Base-by-base conservation (phyloP, 2,113 vertebrate genomes). In the Rhadina sibilatrix region DNA sequence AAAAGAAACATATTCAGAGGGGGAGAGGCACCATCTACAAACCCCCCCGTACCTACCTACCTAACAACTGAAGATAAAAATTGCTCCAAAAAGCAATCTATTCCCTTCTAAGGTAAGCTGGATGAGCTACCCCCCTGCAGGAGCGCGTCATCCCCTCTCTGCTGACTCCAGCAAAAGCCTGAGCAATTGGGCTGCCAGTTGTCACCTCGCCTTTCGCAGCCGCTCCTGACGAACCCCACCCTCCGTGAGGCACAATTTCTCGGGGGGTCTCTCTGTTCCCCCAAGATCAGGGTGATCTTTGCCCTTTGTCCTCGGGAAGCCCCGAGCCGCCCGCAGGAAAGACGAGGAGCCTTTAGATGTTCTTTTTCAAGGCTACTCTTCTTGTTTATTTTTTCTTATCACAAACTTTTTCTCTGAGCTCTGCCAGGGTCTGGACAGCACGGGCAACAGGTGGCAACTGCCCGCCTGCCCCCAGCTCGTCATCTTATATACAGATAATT, bases 111-210 rank as follows among this genome's bases (percentile, higher is more conserved):
- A 92, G 74, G 94, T 30, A 92, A 71, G 80, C 12, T 87, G 94
- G 79, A 66, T 86, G 64, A 94, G 82, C 38, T 93, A 92, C 79
- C 64, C 33, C 37, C 40, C 17, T 47, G 12, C 64, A 92, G 72
- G 22, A 94, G 69, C 65, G 46, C 6, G 1, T 87, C 94, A 91
- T 35, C 76, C 49, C 77, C 31, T 82, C 90, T 81, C 52, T 91
- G 89, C 93, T 94, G 94, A 94, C 91, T 95, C 71, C 72, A 84
- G 91, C 83, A 74, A 42, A 96, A 90, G 14, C 88, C 69, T 6
- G 17, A 65, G 78, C 88, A 57, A 83, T 76, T 37, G 79, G 22
- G 22, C 78, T 28, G 37, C 15, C 49, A 74, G 28, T 11, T 49
- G 61, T 40, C 92, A 80, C 50, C 71, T 86, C 66, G 46, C 92